A percentile compares a stretch with the other conserved stretches of the same genome.
phyloP scores from a whole-genome alignment of 2,888 invertebrate species.

The Platypus cylindrus region DNA sequence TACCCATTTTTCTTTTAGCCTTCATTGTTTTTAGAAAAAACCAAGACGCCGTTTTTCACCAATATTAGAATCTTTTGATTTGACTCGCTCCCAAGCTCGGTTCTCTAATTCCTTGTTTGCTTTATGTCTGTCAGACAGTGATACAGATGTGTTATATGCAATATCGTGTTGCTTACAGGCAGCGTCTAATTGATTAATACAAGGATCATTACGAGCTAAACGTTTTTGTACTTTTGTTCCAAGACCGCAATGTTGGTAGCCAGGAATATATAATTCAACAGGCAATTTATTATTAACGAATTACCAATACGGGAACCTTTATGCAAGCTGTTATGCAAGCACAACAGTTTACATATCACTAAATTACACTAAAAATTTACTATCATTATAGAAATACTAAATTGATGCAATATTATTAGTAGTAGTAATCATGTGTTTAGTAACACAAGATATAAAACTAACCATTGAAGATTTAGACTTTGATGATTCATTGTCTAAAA shows the following conservation, averaged over 20 bases:
- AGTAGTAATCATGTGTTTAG: no score
- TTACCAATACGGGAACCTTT: no score
- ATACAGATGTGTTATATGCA: conserved; percentile 19
- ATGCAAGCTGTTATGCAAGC: no score
- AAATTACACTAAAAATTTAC: no score
- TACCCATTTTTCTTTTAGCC: conserved; percentile 3
- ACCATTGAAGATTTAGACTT: no score
- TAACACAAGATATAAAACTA: no score
- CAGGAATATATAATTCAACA: conserved; percentile 16
- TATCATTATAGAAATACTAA: no score
- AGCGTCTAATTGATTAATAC: conserved; percentile 24
- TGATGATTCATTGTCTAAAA: no score
- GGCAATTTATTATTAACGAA: conserved; percentile 14
- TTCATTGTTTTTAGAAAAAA: not conserved
- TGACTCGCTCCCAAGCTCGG: conserved; percentile 20
- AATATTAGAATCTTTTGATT: conserved; percentile 3
- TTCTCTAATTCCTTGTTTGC: conserved; percentile 27
- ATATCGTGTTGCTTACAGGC: conserved; percentile 27
- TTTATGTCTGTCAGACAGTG: conserved; percentile 20
- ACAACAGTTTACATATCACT: no score
- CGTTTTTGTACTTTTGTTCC: conserved; percentile 21
- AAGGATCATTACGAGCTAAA: conserved; percentile 25
- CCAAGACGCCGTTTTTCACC: not conserved
- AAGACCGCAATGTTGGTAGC: conserved; percentile 20
- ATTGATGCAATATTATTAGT: no score